phyloP scores from a whole-genome alignment of 2,797 vertebrate species.

The Todus mexicanus region DNA sequence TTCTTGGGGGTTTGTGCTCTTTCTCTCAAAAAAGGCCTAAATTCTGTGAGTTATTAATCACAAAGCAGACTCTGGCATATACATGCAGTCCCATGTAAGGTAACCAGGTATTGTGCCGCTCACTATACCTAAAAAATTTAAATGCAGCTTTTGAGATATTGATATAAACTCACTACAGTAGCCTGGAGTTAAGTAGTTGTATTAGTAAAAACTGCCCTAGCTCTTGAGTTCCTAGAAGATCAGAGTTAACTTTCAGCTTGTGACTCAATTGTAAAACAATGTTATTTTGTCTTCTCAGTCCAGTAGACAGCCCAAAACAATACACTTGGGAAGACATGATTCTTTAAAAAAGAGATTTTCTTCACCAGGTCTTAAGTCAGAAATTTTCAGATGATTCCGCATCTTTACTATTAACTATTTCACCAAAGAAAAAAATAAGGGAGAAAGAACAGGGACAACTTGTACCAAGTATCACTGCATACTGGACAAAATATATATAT shows the following conservation, averaged over 20 bases:
- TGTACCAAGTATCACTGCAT: not conserved
- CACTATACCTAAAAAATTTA: not conserved
- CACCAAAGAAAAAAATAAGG: not conserved
- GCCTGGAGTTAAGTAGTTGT: not conserved
- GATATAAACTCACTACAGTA: not conserved
- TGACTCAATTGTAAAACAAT: not conserved
- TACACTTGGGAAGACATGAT: not conserved
- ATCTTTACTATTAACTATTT: not conserved
- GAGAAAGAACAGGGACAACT: not conserved
- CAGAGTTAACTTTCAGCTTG: conserved; percentile 21
- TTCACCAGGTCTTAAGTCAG: not conserved
- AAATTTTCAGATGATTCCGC: not conserved
- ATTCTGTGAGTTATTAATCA: not conserved
- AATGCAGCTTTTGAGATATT: not conserved
- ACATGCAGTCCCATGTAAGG: not conserved
- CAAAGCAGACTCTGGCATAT: not conserved
- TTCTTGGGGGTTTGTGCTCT: not conserved
- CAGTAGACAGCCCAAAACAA: not conserved
- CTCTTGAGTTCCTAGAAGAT: conserved; percentile 12
- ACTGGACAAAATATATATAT: not conserved
- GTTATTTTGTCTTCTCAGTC: not conserved
- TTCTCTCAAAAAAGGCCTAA: not conserved
- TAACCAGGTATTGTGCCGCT: not conserved
- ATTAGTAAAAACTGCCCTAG: not conserved
- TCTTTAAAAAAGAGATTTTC: not conserved